phyloP scores from a whole-genome alignment of 2,888 invertebrate genomes.

The Aporophyla nigra region DNA sequence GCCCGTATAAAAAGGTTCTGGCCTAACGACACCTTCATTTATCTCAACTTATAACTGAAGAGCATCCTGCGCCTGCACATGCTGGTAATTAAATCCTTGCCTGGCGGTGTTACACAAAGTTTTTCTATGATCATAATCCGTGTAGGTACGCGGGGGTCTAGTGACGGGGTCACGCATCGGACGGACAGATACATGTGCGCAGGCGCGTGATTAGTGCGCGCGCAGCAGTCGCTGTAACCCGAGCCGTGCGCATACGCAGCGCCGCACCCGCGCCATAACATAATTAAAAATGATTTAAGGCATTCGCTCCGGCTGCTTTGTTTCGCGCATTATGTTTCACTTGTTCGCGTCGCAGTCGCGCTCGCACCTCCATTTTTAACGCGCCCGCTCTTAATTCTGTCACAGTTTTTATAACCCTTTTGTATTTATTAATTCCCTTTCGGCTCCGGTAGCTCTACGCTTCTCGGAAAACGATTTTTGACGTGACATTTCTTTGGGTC shows the following conservation, averaged over 20 bases:
- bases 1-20: background rate
- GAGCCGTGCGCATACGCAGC: slow-evolving; percentile 77
- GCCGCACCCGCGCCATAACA: slow-evolving; percentile 88
- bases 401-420: slow-evolving; percentile 90
- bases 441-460: slow-evolving; percentile 89
- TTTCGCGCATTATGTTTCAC: slow-evolving; percentile 91
- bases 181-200: slow-evolving; percentile 74
- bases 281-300: slow-evolving; percentile 91
- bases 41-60: slow-evolving; percentile 4
- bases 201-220: slow-evolving; percentile 69
- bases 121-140: slow-evolving; percentile 56
- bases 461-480: slow-evolving; percentile 89
- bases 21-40: background rate
- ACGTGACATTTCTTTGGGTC: slow-evolving; percentile 89
- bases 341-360: slow-evolving; percentile 88
- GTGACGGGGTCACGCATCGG: slow-evolving; percentile 75
- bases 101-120: slow-evolving; percentile 41
- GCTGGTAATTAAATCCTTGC: slow-evolving; percentile 54
- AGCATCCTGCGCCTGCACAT: slow-evolving; percentile 6
- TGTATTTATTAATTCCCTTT: slow-evolving; percentile 90
- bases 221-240: slow-evolving; percentile 80
- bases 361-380: slow-evolving; percentile 86
- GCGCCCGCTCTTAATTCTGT: slow-evolving; percentile 90
- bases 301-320: slow-evolving; percentile 91
- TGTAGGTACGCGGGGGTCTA: slow-evolving; percentile 60